Evolutionary conservation across 2,113 vertebrate species (phyloP), one percentile per base, ranked within the genome.

Genomic region (Artemisiospiza belli): DNA sequence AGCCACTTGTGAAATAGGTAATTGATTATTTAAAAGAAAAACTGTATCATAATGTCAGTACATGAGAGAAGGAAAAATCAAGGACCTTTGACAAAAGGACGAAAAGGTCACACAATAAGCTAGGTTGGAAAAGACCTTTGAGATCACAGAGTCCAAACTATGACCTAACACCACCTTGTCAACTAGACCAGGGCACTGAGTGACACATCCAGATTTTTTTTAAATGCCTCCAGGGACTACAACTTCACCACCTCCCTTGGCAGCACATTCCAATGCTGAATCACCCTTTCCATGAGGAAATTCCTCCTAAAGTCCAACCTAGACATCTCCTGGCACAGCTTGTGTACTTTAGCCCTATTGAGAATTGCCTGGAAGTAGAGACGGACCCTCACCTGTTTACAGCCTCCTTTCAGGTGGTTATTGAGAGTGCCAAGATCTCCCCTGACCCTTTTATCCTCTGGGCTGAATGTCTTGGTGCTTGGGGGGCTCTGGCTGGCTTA

Each of bases 381-480:
- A 44, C 9, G 0, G 1, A 23, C 22, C 4, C 27, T 37, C 27
- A 5, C 33, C 3, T 1, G 7, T 3, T 12, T 23, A 22, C 31
- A 37, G 17, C 31, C 37, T 58, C 21, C 21, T 59, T 35, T 52
- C 27, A 10, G 21, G 13, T 2, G 16, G 17, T 5, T 37, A 11
- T 22, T 59, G 62, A 7, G 8, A 61, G 5, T 2, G 6, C 8
- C 6, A 27, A 31, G 7, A 6, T 37, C 11, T 33, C 9, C 6
- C 7, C 2, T 2, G 37, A 76, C 5, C 6, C 13, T 27, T 31
- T 67, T 30, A 9, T 18, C 11, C 13, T 43, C 35, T 0, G 1
- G 4, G 15, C 12, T 41, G 12, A 12, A 6, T 3, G 9, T 8
- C 20, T 55, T 2, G 0, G 0, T 4, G 3, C 37, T 4, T 11